Evolutionary conservation across 2,113 vertebrate species (phyloP), one percentile per base, ranked within the genome.

Genomic region (Pollachius pollachius): DNA sequence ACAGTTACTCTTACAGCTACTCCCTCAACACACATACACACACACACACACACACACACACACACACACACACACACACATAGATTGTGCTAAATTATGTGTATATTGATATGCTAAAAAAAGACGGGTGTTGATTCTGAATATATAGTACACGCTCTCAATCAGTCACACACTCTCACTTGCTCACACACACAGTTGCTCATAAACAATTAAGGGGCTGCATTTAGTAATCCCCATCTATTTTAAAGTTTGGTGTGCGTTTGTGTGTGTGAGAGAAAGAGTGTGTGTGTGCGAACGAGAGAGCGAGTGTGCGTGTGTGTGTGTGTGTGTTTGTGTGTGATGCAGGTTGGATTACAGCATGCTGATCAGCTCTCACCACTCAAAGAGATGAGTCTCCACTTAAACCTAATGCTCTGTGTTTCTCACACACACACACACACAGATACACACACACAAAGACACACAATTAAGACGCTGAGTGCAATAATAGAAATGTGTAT

Each of bases 261-360:
- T 25, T 13, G 37, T 30, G 59, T 65, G 66, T 70, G 52, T 71
- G 12, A 41, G n/a, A 11, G 56, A 13, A 13, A 11, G 56, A 4
- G 57, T 69, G 64, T 64, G 19, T 60, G 1, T 64, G 37, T 61
- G 64, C 60, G 27, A 27, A 4, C 27, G 27, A 27, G 27, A 27
- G 27, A 27, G 27, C 4, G 27, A 3, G 52, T 62, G 62, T 54
- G 64, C 15, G 9, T 57, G 65, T 58, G 66, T 37, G 23, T 58
- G 23, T 58, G 66, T 68, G 66, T 68, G 54, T 27, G 17, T 58
- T 23, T 68, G 4, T 18, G 23, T 67, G 48, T 56, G 65, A 0
- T 11, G 79, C 69, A 74, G 85, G 67, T 80, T 68, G 85, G 85
- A 87, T 88, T 87, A 87, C 78, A 0, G 61, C 71, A 69, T 69